These are phyloP conservation scores for Mylabris sibirica DNA, from an alignment of 2,888 invertebrate species.

Conservation along the genomic window DNA sequence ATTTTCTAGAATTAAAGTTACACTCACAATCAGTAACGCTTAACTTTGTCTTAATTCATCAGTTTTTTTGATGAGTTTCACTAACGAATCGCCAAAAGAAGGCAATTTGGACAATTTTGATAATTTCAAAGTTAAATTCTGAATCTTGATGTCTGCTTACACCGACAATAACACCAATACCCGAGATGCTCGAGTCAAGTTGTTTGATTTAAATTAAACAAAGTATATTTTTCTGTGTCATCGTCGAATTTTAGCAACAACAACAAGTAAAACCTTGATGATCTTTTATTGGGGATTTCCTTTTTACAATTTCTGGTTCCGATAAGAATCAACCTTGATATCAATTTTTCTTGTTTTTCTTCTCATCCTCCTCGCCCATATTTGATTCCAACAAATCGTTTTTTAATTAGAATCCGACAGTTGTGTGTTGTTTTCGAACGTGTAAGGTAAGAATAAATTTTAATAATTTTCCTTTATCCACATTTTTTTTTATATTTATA, in stretches of 20 bases:
- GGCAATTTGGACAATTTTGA: too few species aligned
- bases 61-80: too few species aligned
- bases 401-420: background rate
- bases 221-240: background rate
- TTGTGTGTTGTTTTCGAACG: slow-evolving; percentile 2
- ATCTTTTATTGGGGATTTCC: slow-evolving; percentile 15
- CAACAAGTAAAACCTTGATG: background rate
- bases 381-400: background rate
- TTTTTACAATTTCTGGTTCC: slow-evolving; percentile 10
- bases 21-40: too few species aligned
- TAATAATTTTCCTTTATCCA: too few species aligned
- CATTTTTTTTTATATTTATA: background rate
- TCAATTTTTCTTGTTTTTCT: slow-evolving; percentile 1
- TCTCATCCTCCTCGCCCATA: background rate
- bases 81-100: too few species aligned
- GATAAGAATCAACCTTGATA: slow-evolving; percentile 19
- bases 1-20: too few species aligned
- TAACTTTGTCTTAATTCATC: too few species aligned
- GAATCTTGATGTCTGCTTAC: too few species aligned
- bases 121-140: too few species aligned
- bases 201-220: too few species aligned
- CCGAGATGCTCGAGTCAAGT: background rate
- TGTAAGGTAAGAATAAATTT: background rate
- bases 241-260: too few species aligned
- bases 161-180: background rate